Evolutionary conservation across 2,888 invertebrate species (phyloP).

Genomic region (Zaprionus obscuricornis): DNA sequence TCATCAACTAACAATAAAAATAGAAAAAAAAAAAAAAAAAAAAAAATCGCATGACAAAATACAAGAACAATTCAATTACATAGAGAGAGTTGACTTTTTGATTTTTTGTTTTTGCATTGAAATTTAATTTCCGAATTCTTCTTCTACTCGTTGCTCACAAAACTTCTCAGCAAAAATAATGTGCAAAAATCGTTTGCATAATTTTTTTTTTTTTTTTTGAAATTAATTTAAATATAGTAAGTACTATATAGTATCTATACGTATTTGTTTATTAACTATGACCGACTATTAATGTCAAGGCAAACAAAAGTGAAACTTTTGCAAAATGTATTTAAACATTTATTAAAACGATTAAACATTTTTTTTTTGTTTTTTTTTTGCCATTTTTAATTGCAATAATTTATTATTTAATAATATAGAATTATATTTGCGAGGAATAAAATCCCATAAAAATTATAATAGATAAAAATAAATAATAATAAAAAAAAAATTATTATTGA

Average conservation of each 20-base stretch:
- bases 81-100: too few relatives aligned
- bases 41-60: neutral
- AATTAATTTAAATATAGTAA: conserved; percentile 32
- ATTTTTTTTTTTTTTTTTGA: conserved; percentile 17
- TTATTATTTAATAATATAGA: too few relatives aligned
- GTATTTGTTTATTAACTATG: conserved; percentile 22
- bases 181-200: conserved; percentile 7
- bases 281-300: conserved; percentile 48
- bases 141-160: too few relatives aligned
- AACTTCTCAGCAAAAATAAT: conserved; percentile 42
- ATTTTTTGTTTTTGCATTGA: conserved; percentile 23
- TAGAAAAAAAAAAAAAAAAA: neutral
- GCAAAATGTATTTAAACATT: too few relatives aligned
- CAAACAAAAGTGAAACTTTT: conserved; percentile 46
- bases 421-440: too few relatives aligned
- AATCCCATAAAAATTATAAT: too few relatives aligned
- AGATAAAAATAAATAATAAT: too few relatives aligned
- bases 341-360: conserved; percentile 7
- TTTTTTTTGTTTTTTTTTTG: neutral
- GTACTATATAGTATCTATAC: neutral
- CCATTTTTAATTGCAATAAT: too few relatives aligned
- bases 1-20: conserved; percentile 42
- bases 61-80: too few relatives aligned
- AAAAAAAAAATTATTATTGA: too few relatives aligned
- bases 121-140: conserved; percentile 17